Percentiles rank a stretch among this genome's conserved stretches.
These are phyloP conservation scores for Pitta sordida DNA, from an alignment of 2,113 vertebrate species.

Conservation along the genomic window DNA sequence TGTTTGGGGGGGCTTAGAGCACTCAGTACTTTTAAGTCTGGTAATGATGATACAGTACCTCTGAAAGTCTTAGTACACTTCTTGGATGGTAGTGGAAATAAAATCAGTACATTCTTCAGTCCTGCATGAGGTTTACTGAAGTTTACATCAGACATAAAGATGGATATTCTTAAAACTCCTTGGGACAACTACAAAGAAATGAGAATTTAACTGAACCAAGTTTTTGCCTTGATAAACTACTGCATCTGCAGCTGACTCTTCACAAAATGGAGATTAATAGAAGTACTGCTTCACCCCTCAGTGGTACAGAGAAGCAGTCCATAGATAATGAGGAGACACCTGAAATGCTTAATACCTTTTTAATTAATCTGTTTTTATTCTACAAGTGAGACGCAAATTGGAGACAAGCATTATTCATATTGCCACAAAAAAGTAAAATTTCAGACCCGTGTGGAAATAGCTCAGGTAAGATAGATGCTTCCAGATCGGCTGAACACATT, in stretches of 20 bases:
- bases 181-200: background rate
- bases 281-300: background rate
- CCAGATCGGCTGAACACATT: background rate
- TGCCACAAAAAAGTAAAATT: slow-evolving; percentile 2
- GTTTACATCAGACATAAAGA: background rate
- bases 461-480: background rate
- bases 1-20: background rate
- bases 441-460: background rate
- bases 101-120: background rate
- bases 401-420: background rate
- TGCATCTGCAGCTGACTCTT: background rate
- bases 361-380: background rate
- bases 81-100: background rate
- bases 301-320: background rate
- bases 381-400: background rate
- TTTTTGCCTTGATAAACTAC: background rate
- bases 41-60: background rate
- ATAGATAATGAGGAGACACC: background rate
- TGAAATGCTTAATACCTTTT: background rate
- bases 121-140: background rate
- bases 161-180: background rate
- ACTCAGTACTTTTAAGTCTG: background rate
- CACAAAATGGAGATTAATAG: background rate
- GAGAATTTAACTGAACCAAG: background rate
- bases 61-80: background rate